Evolutionary conservation across 1,140 invertebrate species (phyloP), one percentile per base, ranked within the genome.

Genomic region (Artemia franciscana): DNA sequence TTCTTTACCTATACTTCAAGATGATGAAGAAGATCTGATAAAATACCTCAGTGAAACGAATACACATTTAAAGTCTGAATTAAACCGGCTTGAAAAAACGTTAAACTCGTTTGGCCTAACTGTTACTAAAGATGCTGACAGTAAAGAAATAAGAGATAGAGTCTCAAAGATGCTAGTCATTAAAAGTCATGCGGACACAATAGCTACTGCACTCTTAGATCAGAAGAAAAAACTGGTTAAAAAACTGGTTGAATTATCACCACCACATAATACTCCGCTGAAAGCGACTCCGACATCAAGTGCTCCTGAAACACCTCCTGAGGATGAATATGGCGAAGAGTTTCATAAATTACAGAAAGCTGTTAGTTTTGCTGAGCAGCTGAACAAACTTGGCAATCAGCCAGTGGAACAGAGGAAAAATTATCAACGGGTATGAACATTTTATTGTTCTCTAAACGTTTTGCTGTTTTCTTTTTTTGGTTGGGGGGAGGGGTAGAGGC

Each of bases 41-140:
- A 68, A 86, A 84, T 64, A 85, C 86, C 83, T 84, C 86, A 69
- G 86, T 18, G 39, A 51, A 18, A 51, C 39, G 39, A 51, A 51
- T 18, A 15, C 39, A 66, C 39, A 51, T 18, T 12, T 51, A 65
- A 51, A 51, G 21, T 12, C 39, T 51, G 39, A 51, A 51, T 51
- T 51, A 51, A 51, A 18, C 39, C 39, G 39, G 2, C 39, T 51
- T 3, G 39, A 51, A 51, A 15, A 12, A 51, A 51, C 39, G 39
- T 18, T 51, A 15, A 12, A 51, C 12, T 15, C 39, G 21, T 18
- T 51, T 51, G 39, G 39, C 12, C 12, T 51, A 15, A 15, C 12
- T 3, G 39, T 51, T 51, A 18, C 39, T 15, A 51, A 51, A 18
- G 39, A 51, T 12, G 21, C 12, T 2, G 39, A 51, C 12, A 18